A percentile compares a stretch with the other conserved stretches of the same genome.
Conservation (phyloP, 2,888 invertebrate species). For the Magallana nippona region DNA sequence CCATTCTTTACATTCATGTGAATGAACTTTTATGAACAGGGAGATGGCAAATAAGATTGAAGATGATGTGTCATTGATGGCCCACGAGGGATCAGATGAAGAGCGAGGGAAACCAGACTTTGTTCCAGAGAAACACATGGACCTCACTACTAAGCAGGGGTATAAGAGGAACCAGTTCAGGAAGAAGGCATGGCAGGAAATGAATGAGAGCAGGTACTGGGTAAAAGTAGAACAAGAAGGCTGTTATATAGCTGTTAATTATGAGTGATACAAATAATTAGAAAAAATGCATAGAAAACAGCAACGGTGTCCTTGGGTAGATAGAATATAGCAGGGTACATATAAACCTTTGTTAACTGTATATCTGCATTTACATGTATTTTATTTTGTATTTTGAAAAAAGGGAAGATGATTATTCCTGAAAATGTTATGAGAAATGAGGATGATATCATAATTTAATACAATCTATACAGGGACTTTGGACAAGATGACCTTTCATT, state of each 20-base stretch:
- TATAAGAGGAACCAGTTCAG: slow-evolving; percentile 36
- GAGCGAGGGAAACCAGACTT: slow-evolving; percentile 44
- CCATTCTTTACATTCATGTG: too few species aligned
- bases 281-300: too few species aligned
- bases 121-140: slow-evolving; percentile 32
- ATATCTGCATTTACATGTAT: too few species aligned
- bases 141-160: background rate
- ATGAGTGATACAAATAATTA: too few species aligned
- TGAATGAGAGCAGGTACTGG: slow-evolving; percentile 5
- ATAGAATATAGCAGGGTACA: too few species aligned
- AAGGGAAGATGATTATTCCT: too few species aligned
- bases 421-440: too few species aligned
- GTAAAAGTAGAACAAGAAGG: background rate
- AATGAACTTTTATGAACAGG: background rate
- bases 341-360: too few species aligned
- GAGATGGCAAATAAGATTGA: background rate
- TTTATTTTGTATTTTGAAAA: too few species aligned
- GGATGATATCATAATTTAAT: too few species aligned
- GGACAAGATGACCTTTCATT: slow-evolving; percentile 15
- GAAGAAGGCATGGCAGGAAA: slow-evolving; percentile 53
- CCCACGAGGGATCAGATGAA: slow-evolving; percentile 46
- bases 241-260: too few species aligned
- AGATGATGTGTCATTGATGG: slow-evolving; percentile 36
- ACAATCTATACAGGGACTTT: background rate
- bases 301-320: too few species aligned